These are phyloP conservation scores for Perccottus glenii DNA, from an alignment of 2,113 vertebrate genomes.

Conservation along the genomic window DNA sequence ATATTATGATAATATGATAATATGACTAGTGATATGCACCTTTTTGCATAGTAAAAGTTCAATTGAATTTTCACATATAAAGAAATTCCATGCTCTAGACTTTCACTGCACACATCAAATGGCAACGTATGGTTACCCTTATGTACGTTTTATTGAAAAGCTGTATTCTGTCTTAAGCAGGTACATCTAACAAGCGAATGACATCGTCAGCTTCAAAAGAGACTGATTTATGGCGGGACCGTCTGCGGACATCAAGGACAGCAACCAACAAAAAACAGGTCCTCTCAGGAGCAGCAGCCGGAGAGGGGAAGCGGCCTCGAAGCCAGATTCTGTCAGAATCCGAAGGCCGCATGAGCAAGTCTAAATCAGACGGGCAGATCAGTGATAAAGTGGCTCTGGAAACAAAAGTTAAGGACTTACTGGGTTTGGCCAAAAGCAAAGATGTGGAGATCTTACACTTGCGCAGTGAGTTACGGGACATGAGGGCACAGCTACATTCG, in stretches of 20 bases:
- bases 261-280: constrained; percentile 86
- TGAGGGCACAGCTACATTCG: constrained; percentile 88
- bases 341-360: constrained; percentile 92
- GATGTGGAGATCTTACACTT: constrained; percentile 92
- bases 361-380: constrained; percentile 92
- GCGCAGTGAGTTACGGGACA: constrained; percentile 87
- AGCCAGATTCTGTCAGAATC: constrained; percentile 79
- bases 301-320: constrained; percentile 84
- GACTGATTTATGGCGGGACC: constrained; percentile 84
- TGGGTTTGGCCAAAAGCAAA: constrained; percentile 90
- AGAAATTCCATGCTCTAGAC: too few relatives aligned
- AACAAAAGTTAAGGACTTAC: constrained; percentile 89
- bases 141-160: background rate
- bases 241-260: constrained; percentile 85
- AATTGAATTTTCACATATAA: too few relatives aligned
- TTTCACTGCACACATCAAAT: too few relatives aligned
- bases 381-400: constrained; percentile 91
- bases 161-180: constrained; percentile 35
- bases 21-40: too few relatives aligned
- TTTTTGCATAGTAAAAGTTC: too few relatives aligned
- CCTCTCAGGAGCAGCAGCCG: constrained; percentile 64
- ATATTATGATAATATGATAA: too few relatives aligned
- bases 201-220: constrained; percentile 86
- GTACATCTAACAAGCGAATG: constrained; percentile 81
- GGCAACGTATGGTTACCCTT: too few relatives aligned